These are phyloP conservation scores for Panulirus ornatus DNA, from an alignment of 1,140 invertebrate genomes.

Conservation along the genomic window DNA sequence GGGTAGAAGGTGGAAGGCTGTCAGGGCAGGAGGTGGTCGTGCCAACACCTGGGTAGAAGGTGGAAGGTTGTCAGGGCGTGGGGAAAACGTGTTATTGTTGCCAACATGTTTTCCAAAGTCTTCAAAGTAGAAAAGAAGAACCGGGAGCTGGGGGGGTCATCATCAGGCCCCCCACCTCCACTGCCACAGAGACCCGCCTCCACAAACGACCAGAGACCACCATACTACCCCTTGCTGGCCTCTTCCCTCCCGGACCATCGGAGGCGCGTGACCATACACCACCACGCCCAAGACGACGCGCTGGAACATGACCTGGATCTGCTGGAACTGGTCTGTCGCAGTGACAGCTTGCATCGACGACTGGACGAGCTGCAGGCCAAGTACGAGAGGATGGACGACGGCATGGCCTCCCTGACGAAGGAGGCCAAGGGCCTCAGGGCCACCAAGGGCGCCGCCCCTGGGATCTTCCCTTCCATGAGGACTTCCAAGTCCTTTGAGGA, in stretches of 20 bases:
- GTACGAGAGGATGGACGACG: constrained; percentile 65
- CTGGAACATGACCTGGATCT: constrained; percentile 62
- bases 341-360: constrained; percentile 55
- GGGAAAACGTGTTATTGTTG: too few relatives aligned
- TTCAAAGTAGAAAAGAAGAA: constrained; percentile 47
- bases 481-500: constrained; percentile 59
- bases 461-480: neutral
- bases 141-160: neutral
- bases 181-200: constrained; percentile 17
- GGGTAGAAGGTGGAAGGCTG: too few relatives aligned
- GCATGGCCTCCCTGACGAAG: constrained; percentile 4
- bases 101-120: constrained; percentile 66
- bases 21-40: too few relatives aligned
- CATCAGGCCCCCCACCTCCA: neutral
- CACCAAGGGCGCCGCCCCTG: neutral
- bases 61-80: too few relatives aligned
- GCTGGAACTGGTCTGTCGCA: constrained; percentile 63
- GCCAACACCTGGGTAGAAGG: too few relatives aligned
- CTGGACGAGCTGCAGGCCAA: constrained; percentile 68
- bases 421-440: neutral
- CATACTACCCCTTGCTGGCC: constrained; percentile 40
- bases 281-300: constrained; percentile 17
- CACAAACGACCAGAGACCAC: constrained; percentile 17
- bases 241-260: constrained; percentile 16
- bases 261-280: constrained; percentile 24